Percentiles rank a stretch among this genome's conserved stretches.
These are phyloP conservation scores for Rambutsinella grinnellia DNA, from an alignment of 2,888 invertebrate genomes.

Conservation along the genomic window DNA sequence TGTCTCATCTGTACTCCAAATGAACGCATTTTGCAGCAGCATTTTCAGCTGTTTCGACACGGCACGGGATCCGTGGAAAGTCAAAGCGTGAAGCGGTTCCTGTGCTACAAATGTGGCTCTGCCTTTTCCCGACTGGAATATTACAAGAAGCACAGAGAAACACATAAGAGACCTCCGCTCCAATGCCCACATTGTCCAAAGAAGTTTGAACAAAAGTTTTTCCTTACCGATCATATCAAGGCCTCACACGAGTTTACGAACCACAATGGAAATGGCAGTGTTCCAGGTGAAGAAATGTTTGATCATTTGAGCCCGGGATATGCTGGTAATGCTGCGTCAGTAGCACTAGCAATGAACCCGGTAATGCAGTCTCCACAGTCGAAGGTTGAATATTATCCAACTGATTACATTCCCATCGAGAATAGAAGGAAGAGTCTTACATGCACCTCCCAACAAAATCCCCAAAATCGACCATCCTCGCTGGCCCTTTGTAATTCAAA, in stretches of 20 bases:
- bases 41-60: conserved; percentile 23
- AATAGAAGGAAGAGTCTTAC: too few relatives aligned
- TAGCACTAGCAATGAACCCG: too few relatives aligned
- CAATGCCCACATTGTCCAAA: conserved; percentile 28
- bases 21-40: neutral
- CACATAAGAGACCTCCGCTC: conserved; percentile 9
- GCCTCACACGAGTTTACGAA: conserved; percentile 5
- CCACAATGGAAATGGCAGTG: neutral
- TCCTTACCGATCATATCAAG: conserved; percentile 35
- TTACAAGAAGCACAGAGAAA: conserved; percentile 22
- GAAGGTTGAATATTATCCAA: too few relatives aligned
- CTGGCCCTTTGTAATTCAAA: too few relatives aligned
- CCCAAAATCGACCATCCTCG: too few relatives aligned
- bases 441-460: too few relatives aligned
- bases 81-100: neutral
- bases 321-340: too few relatives aligned
- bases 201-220: conserved; percentile 31
- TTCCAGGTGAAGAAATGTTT: neutral
- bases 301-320: too few relatives aligned
- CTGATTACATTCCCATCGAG: too few relatives aligned
- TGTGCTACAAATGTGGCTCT: conserved; percentile 16
- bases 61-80: neutral
- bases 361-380: too few relatives aligned
- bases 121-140: conserved; percentile 24
- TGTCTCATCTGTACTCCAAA: conserved; percentile 3